A percentile compares a stretch with the other conserved stretches of the same genome.
Conservation (phyloP, 2,888 invertebrate genomes). For the Sinelater perroti region DNA sequence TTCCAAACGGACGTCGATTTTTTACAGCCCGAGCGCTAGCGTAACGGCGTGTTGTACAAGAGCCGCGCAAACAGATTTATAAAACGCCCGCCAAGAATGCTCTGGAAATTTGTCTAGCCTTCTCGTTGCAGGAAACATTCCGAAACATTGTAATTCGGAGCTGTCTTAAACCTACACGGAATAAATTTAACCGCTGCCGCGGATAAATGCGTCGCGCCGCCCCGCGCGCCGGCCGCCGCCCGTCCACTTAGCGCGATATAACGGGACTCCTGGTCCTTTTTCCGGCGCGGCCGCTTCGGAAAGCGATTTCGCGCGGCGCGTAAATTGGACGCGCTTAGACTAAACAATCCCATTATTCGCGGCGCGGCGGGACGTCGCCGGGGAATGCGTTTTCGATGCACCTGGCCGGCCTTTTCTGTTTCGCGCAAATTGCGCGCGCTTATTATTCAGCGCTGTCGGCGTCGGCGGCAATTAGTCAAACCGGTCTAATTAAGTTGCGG, state of each 20-base stretch:
- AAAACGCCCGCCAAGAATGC: constrained; percentile 27
- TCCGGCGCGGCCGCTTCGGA: constrained; percentile 42
- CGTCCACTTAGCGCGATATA: no score
- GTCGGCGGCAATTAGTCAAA: constrained; percentile 12
- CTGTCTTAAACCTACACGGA: constrained; percentile 18
- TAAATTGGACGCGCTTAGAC: constrained; percentile 52
- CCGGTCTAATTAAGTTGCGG: constrained; percentile 3
- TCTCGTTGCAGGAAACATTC: constrained; percentile 22
- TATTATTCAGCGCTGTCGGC: constrained; percentile 17
- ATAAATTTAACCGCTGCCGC: constrained; percentile 12
- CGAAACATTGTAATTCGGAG: constrained; percentile 23
- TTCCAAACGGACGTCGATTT: no score
- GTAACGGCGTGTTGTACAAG: constrained; percentile 22
- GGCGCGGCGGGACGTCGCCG: constrained; percentile 46
- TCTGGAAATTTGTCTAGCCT: constrained; percentile 22
- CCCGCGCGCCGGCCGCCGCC: no score
- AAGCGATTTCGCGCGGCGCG: constrained; percentile 46
- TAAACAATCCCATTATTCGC: constrained; percentile 48
- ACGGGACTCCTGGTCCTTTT: constrained; percentile 31
- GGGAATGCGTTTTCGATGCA: constrained; percentile 46
- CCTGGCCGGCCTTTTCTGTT: constrained; percentile 51
- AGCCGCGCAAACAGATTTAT: constrained; percentile 22
- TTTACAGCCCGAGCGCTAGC: no score
- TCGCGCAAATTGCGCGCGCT: constrained; percentile 38
- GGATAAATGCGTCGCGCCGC: constrained; percentile 8